Conservation (phyloP, 2,888 invertebrate species). For the Napeogenes inachia region DNA sequence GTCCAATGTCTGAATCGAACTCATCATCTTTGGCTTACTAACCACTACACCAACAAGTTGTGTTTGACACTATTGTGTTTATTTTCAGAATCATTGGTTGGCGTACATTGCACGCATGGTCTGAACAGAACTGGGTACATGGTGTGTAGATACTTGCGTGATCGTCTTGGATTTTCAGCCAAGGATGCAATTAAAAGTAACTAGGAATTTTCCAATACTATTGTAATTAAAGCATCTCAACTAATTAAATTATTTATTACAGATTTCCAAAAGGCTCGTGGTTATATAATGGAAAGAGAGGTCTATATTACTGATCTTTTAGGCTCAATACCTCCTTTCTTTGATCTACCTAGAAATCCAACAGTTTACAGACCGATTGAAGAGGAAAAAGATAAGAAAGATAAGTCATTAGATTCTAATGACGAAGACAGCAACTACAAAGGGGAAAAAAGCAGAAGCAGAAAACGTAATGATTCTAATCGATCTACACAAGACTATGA, state of each 20-base stretch:
- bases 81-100: conserved; percentile 82
- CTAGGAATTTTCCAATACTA: conserved; percentile 31
- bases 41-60: too few species aligned
- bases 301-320: conserved; percentile 73
- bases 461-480: conserved; percentile 14
- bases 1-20: too few species aligned
- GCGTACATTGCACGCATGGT: conserved; percentile 90
- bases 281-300: conserved; percentile 80
- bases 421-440: not conserved
- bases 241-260: conserved; percentile 32
- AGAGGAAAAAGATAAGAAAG: conserved; percentile 14
- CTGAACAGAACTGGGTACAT: conserved; percentile 88
- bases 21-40: too few species aligned
- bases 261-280: conserved; percentile 81
- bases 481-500: conserved; percentile 34
- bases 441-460: conserved; percentile 12
- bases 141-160: conserved; percentile 85
- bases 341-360: conserved; percentile 44
- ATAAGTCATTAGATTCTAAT: not conserved
- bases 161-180: conserved; percentile 75
- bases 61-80: conserved; percentile 12
- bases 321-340: conserved; percentile 40
- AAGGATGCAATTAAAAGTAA: conserved; percentile 79
- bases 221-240: not conserved
- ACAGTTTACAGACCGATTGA: conserved; percentile 26